Conservation (phyloP, 2,888 invertebrate species). For the Pseudeuparius sepicola region DNA sequence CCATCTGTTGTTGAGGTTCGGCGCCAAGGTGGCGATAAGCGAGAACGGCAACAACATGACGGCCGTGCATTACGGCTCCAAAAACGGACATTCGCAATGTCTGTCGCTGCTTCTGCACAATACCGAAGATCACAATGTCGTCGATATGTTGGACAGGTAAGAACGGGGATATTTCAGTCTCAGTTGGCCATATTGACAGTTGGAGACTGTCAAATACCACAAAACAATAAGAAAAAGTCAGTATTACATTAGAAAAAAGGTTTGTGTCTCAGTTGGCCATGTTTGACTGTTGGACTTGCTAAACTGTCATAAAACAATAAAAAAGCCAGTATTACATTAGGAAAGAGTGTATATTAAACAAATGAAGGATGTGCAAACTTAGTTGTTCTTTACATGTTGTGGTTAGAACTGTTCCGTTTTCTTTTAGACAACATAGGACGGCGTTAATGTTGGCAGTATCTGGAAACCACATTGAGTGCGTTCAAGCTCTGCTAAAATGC, state of each 20-base stretch:
- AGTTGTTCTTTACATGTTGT: too few relatives aligned
- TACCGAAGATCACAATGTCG: conserved; percentile 38
- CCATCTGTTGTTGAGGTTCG: conserved; percentile 44
- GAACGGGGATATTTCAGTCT: conserved; percentile 13
- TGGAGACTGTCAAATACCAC: too few relatives aligned
- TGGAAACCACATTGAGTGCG: conserved; percentile 46
- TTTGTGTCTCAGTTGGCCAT: too few relatives aligned
- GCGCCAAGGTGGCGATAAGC: conserved; percentile 45
- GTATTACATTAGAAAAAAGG: too few relatives aligned
- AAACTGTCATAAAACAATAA: too few relatives aligned
- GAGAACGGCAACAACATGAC: conserved; percentile 34
- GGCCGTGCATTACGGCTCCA: conserved; percentile 36
- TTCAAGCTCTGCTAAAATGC: conserved; percentile 43
- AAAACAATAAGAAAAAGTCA: too few relatives aligned
- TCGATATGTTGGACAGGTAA: conserved; percentile 39
- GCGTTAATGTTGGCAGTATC: conserved; percentile 50
- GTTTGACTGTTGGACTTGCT: too few relatives aligned
- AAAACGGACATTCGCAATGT: conserved; percentile 46
- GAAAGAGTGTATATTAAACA: too few relatives aligned
- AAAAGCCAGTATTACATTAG: too few relatives aligned
- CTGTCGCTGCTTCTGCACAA: conserved; percentile 44
- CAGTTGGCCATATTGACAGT: too few relatives aligned
- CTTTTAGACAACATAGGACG: conserved; percentile 43
- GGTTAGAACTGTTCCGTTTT: too few relatives aligned
- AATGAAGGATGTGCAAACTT: too few relatives aligned